Conservation (phyloP, 2,797 vertebrate species). For the Cottoperca gobio region DNA sequence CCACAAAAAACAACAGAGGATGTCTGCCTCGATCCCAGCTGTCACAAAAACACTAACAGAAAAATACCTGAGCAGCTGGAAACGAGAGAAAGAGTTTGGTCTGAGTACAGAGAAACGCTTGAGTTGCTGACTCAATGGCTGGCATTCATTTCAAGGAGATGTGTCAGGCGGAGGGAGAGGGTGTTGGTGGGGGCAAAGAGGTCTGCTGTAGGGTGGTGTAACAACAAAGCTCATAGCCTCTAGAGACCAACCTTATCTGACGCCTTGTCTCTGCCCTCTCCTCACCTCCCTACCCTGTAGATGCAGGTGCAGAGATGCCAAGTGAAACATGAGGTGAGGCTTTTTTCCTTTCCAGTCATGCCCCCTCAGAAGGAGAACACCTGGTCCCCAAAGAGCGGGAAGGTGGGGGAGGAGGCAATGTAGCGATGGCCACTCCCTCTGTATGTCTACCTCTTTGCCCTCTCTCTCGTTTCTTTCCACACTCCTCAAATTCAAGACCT, state of each 20-base stretch:
- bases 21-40: slow-evolving; percentile 16
- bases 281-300: slow-evolving; percentile 51
- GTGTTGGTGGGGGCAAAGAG: slow-evolving; percentile 57
- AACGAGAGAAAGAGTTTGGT: slow-evolving; percentile 15
- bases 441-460: slow-evolving; percentile 40
- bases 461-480: slow-evolving; percentile 33
- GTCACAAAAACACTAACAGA: slow-evolving; percentile 39
- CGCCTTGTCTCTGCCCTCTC: slow-evolving; percentile 59
- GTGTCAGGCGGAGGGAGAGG: slow-evolving; percentile 58
- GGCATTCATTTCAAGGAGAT: slow-evolving; percentile 70
- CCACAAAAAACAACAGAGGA: slow-evolving; percentile 6
- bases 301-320: slow-evolving; percentile 78
- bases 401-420: slow-evolving; percentile 20
- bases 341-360: slow-evolving; percentile 53
- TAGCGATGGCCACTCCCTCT: slow-evolving; percentile 45
- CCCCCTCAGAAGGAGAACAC: slow-evolving; percentile 70
- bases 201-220: slow-evolving; percentile 72
- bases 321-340: slow-evolving; percentile 70
- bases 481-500: slow-evolving; percentile 41
- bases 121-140: slow-evolving; percentile 73
- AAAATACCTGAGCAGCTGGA: slow-evolving; percentile 51
- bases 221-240: slow-evolving; percentile 68
- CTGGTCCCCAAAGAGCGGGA: slow-evolving; percentile 69
- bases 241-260: slow-evolving; percentile 70
- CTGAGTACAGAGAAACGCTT: slow-evolving; percentile 39